Percentiles rank a stretch among this genome's conserved stretches.
Conservation (phyloP, 2,888 invertebrate genomes). For the Xylota segnis region DNA sequence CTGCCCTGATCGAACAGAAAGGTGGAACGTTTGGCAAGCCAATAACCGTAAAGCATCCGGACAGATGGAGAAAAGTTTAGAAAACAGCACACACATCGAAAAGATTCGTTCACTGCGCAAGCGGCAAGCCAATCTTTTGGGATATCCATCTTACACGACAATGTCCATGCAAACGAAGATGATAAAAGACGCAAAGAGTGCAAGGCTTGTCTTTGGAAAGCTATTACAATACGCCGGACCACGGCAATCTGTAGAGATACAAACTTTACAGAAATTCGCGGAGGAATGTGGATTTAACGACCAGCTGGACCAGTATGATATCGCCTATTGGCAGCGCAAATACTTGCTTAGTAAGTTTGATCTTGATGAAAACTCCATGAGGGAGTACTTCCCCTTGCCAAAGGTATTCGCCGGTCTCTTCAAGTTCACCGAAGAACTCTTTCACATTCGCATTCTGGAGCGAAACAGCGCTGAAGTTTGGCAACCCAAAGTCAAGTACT, state of each 20-base stretch:
- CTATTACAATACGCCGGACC: constrained; percentile 89
- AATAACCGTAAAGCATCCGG: constrained; percentile 89
- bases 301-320: constrained; percentile 91
- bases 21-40: constrained; percentile 95
- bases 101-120: constrained; percentile 89
- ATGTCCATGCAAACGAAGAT: constrained; percentile 98
- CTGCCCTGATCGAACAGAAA: constrained; percentile 91
- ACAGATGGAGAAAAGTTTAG: constrained; percentile 86
- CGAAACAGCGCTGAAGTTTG: constrained; percentile 88
- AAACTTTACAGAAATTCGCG: constrained; percentile 90
- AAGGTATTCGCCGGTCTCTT: constrained; percentile 93
- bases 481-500: constrained; percentile 94
- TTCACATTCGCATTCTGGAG: constrained; percentile 91
- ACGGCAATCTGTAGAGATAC: constrained; percentile 91
- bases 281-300: constrained; percentile 89
- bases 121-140: constrained; percentile 91
- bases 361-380: constrained; percentile 89
- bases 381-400: constrained; percentile 93
- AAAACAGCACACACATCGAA: constrained; percentile 91
- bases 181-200: constrained; percentile 92
- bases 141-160: constrained; percentile 91
- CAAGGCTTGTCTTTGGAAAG: constrained; percentile 88
- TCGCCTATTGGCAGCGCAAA: constrained; percentile 94
- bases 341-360: constrained; percentile 88
- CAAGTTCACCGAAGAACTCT: constrained; percentile 90